Percentiles rank a stretch among this genome's conserved stretches.
Conservation (phyloP, 1,140 invertebrate genomes). For the Temnothorax longispinosus region DNA sequence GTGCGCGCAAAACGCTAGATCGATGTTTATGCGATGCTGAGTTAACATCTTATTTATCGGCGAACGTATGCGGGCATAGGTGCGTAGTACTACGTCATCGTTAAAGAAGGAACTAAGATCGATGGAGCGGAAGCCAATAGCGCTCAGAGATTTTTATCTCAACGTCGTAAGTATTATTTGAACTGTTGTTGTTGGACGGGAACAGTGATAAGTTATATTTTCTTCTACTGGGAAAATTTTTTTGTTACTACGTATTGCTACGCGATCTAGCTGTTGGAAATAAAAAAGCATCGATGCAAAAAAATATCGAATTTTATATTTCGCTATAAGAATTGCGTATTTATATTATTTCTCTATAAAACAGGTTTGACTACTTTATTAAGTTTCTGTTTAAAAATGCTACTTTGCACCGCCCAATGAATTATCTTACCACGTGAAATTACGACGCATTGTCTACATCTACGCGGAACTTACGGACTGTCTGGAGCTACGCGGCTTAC, state of each 20-base stretch:
- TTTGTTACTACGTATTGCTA: background rate
- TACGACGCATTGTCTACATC: background rate
- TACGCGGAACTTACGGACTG: background rate
- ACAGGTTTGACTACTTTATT: background rate
- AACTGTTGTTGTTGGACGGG: background rate
- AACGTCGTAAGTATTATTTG: background rate
- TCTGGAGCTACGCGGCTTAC: slow-evolving; percentile 73
- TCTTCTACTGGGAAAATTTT: background rate
- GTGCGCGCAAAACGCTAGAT: slow-evolving; percentile 30
- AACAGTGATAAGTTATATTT: background rate
- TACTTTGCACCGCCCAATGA: background rate
- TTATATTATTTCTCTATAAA: background rate
- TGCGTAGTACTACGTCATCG: slow-evolving; percentile 26
- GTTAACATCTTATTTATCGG: slow-evolving; percentile 53
- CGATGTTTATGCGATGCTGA: slow-evolving; percentile 42
- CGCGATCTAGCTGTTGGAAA: background rate
- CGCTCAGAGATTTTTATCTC: slow-evolving; percentile 29
- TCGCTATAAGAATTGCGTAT: background rate
- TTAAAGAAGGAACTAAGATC: slow-evolving; percentile 44
- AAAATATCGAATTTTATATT: background rate
- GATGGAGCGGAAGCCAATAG: background rate
- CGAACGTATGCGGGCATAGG: slow-evolving; percentile 35
- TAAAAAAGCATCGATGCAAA: background rate
- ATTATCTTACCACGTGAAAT: background rate
- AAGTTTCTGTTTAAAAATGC: background rate